A percentile compares a stretch with the other conserved stretches of the same genome.
phyloP scores from a whole-genome alignment of 2,888 invertebrate genomes.

The Odontothrips loti region DNA sequence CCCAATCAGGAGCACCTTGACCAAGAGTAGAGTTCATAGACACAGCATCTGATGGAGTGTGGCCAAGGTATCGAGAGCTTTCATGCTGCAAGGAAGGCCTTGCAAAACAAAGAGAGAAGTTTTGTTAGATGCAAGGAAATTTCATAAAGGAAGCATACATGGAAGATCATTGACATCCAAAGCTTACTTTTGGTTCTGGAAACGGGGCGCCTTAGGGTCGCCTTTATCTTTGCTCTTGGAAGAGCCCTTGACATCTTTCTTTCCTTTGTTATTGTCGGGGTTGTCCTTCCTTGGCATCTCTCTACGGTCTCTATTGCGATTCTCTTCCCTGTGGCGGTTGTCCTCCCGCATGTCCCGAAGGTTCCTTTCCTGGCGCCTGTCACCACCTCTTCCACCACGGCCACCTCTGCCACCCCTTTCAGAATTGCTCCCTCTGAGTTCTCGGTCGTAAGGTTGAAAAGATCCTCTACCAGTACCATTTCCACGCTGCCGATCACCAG shows the following conservation, averaged over 20 bases:
- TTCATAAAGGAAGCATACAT: background rate
- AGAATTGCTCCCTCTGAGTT: constrained; percentile 29
- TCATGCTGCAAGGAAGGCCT: background rate
- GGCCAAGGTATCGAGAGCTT: background rate
- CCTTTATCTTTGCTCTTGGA: background rate
- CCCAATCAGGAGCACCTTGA: background rate
- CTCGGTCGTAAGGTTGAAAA: constrained; percentile 13
- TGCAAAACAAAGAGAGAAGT: background rate
- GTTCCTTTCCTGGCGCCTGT: background rate
- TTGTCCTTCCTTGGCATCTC: too few relatives aligned
- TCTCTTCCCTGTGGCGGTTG: constrained; percentile 14
- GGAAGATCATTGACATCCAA: background rate
- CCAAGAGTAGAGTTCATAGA: background rate
- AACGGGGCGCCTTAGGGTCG: background rate
- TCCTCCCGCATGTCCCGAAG: constrained; percentile 30
- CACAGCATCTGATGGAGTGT: background rate
- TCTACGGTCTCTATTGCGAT: background rate
- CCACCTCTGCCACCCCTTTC: constrained; percentile 31
- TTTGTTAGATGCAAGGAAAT: too few relatives aligned
- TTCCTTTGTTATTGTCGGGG: background rate
- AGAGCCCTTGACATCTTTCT: background rate
- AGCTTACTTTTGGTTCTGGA: background rate
- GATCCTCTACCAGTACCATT: background rate
- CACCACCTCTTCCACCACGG: constrained; percentile 31
- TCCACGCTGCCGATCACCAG: constrained; percentile 30